A percentile compares a stretch with the other conserved stretches of the same genome.
Evolutionary conservation across 2,888 invertebrate species (phyloP).

Genomic region (Lathronympha strigana): DNA sequence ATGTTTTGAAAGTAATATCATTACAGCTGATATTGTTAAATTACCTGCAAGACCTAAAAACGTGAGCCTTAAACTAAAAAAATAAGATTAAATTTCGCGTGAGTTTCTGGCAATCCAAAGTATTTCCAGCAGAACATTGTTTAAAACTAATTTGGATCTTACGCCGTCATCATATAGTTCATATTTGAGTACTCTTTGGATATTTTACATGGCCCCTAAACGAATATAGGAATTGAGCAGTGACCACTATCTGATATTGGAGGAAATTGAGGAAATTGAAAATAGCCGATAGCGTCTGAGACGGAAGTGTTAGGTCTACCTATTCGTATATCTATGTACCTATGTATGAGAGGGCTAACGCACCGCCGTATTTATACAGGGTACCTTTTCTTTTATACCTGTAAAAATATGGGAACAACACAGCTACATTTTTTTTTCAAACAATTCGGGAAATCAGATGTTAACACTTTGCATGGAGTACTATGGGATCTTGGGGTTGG

Average conservation of each 20-base stretch:
- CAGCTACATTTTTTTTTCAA: too few relatives aligned
- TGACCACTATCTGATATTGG: constrained; percentile 26
- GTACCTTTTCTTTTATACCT: too few relatives aligned
- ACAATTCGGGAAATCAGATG: too few relatives aligned
- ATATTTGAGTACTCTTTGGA: not conserved
- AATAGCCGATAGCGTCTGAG: constrained; percentile 2
- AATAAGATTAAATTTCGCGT: not conserved
- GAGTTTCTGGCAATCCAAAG: not conserved
- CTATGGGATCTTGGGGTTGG: too few relatives aligned
- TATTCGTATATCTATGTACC: not conserved
- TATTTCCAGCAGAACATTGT: not conserved
- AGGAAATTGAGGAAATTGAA: constrained; percentile 38
- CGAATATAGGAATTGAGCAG: constrained; percentile 26
- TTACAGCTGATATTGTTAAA: too few relatives aligned
- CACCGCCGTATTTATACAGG: not conserved
- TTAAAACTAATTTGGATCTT: not conserved
- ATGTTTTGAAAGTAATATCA: too few relatives aligned
- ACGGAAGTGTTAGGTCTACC: not conserved
- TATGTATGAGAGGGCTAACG: not conserved
- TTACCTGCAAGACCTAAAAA: too few relatives aligned
- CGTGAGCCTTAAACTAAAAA: not conserved
- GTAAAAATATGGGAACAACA: too few relatives aligned
- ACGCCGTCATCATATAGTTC: not conserved
- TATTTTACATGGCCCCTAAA: not conserved
- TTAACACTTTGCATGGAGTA: too few relatives aligned